These are phyloP conservation scores for Catalaphyllia jardinei DNA, from an alignment of 64 coral and sea anemone species.

Conservation along the genomic window DNA sequence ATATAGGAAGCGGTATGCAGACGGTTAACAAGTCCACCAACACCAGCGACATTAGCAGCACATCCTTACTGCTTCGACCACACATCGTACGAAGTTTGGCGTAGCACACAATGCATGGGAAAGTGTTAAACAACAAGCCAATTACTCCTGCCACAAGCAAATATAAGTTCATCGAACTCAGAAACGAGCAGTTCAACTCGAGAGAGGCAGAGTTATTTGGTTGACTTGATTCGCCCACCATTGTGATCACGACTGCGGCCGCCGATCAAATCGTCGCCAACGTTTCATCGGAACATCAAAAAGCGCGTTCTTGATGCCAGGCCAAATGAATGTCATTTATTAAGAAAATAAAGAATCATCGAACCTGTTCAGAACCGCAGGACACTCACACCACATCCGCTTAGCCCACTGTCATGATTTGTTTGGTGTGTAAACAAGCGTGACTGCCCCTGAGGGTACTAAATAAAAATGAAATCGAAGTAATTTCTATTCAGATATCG, in stretches of 20 bases:
- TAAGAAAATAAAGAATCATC: neutral
- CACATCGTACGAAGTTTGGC: conserved; percentile 42
- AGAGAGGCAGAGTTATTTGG: neutral
- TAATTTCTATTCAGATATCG: too few relatives aligned
- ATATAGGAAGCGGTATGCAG: conserved; percentile 70
- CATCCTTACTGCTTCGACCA: conserved; percentile 57
- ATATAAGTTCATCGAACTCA: conserved; percentile 62
- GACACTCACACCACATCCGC: neutral
- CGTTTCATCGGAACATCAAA: neutral
- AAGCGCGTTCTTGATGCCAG: neutral
- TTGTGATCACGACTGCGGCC: neutral
- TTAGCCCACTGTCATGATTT: neutral
- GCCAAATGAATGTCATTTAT: neutral
- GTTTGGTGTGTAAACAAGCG: neutral
- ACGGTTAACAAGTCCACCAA: conserved; percentile 72
- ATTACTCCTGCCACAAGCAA: conserved; percentile 45
- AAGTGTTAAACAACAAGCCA: conserved; percentile 61
- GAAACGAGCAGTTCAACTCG: conserved; percentile 9
- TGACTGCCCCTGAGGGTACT: neutral
- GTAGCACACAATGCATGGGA: conserved; percentile 78
- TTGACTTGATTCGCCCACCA: neutral
- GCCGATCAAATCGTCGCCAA: neutral
- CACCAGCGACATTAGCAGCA: conserved; percentile 66
- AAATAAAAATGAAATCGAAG: too few relatives aligned
- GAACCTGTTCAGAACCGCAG: neutral